phyloP scores from a whole-genome alignment of 2,113 vertebrate species.

The Erythrocercus mccallii region DNA sequence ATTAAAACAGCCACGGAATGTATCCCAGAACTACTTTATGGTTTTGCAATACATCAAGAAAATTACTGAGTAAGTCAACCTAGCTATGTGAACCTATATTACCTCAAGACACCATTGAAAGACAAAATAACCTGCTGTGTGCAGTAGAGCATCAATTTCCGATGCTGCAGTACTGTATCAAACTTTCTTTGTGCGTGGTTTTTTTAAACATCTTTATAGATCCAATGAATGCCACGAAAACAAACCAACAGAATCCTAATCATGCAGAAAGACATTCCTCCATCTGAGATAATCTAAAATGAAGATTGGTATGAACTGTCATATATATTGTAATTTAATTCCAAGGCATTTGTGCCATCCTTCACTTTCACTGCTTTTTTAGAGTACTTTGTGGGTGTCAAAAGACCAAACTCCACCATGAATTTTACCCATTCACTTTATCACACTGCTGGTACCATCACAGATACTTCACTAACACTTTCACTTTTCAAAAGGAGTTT shows the following conservation, averaged over 20 bases:
- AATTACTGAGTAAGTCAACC: background rate
- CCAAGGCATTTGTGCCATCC: background rate
- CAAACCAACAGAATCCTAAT: background rate
- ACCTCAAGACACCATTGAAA: background rate
- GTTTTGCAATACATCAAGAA: background rate
- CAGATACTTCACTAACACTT: background rate
- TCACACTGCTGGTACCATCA: background rate
- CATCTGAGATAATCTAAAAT: background rate
- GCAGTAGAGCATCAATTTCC: background rate
- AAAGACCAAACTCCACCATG: background rate
- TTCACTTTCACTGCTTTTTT: background rate
- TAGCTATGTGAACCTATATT: background rate
- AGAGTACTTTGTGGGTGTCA: background rate
- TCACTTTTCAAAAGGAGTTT: background rate
- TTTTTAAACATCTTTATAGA: background rate
- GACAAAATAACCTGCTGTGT: background rate
- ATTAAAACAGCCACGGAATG: background rate
- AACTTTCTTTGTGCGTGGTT: background rate
- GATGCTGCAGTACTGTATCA: background rate
- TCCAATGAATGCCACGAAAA: background rate
- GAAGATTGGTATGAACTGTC: background rate
- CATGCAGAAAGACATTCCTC: background rate
- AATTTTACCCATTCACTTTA: background rate
- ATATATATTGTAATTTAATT: background rate
- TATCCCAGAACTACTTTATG: background rate